Conservation (phyloP, 2,888 invertebrate species). For the Spialia ferax region DNA sequence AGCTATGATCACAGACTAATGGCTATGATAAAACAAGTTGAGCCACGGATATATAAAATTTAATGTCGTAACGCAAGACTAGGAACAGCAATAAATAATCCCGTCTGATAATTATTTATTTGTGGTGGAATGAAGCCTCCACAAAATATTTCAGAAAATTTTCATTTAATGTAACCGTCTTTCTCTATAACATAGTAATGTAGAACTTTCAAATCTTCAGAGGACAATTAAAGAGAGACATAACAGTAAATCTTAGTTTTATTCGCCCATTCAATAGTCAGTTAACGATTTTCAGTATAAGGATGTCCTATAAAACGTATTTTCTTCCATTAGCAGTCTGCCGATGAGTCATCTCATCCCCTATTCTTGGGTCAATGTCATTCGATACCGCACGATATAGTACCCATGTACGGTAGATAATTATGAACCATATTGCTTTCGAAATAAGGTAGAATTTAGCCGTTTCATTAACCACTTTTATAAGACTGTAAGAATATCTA, state of each 20-base stretch:
- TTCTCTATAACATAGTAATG: background rate
- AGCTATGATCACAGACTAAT: too few species aligned
- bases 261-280: conserved; percentile 23
- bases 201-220: background rate
- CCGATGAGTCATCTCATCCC: conserved; percentile 52
- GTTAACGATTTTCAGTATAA: conserved; percentile 29
- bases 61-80: too few species aligned
- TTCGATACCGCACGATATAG: conserved; percentile 48
- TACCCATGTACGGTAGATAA: conserved; percentile 2
- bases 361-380: conserved; percentile 66
- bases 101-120: too few species aligned
- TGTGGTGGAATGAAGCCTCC: too few species aligned
- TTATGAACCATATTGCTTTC: conserved; percentile 11
- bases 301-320: conserved; percentile 36
- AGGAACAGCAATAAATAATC: too few species aligned
- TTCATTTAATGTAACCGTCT: too few species aligned
- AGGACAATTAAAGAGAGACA: conserved; percentile 24
- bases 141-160: too few species aligned
- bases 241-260: conserved; percentile 24
- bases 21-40: too few species aligned
- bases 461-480: conserved; percentile 41
- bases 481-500: conserved; percentile 57
- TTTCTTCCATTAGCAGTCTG: conserved; percentile 38
- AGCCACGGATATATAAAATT: too few species aligned
- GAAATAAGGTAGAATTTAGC: conserved; percentile 13